Base-by-base conservation (phyloP, 92 coral and sea anemone genomes). In the Diadumene lineata region DNA sequence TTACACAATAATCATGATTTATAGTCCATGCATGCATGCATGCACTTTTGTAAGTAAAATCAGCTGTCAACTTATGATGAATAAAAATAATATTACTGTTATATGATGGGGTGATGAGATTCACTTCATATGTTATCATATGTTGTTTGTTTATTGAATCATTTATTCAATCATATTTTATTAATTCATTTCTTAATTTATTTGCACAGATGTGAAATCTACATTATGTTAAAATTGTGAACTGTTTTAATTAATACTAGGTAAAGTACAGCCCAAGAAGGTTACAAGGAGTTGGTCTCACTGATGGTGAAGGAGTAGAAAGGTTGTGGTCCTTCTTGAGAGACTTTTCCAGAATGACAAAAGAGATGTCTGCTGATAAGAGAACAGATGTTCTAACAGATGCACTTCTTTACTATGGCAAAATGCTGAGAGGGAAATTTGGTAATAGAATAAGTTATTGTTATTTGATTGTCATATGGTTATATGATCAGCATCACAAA, bases 241-340 rank as follows among this genome's bases (percentile, higher is more conserved):
- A 16, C 11, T 1, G 9, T 13, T 65, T 9, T 63, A 0, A 8
- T 34, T 63, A 28, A 23, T 19, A 57, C 10, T 74, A 81, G 93
- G 46, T 89, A 23, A 72, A 72, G 75, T 85, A 50, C 56, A 73
- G 83, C 75, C 94, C 94, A 16, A 56, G 94, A 46, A 34, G 94
- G 46, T 66, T 50, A 7, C 19, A 68, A 26, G 85, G 77, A n/a
- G 60, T 77, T 89, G 88, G 90, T 1, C 60, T 85, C 9, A 89
- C 87, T 28, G 90, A 89, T 76, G 90, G 94, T 24, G 90, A 89
- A 64, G 87, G 90, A 28, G 66, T 58, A 9, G 93, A 88, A 56
- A 64, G 89, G 38, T 50, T 88, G 6, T 88, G 93, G 93, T 64
- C 93, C 1, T 89, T 76, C 56, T 60, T 85, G 2, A 63, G 90